Conservation (phyloP, 1,140 invertebrate species). For the Lepidurus couesii region DNA sequence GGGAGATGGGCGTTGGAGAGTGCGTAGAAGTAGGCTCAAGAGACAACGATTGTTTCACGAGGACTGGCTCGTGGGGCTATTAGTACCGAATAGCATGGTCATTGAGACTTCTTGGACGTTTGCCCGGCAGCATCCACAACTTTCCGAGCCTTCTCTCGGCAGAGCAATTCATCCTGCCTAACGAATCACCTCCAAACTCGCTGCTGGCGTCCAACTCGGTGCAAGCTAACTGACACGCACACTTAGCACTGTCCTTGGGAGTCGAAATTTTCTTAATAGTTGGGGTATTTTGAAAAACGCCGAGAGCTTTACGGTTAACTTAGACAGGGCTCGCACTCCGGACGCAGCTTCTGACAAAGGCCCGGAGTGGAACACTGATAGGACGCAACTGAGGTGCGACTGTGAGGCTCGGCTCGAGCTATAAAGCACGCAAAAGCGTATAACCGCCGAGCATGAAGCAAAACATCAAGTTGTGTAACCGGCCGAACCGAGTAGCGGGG, state of each 20-base stretch:
- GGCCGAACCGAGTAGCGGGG: too few relatives aligned
- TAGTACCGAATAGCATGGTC: background rate
- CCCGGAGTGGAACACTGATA: background rate
- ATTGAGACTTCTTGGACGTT: background rate
- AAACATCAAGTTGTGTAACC: background rate
- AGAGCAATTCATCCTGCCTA: background rate
- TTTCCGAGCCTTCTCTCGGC: background rate
- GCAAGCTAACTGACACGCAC: slow-evolving; percentile 1
- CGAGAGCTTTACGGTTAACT: background rate
- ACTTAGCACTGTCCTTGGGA: background rate
- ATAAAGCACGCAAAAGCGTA: background rate
- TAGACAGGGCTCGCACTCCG: background rate
- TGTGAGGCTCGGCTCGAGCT: background rate
- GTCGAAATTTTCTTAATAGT: background rate
- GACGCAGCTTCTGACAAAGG: background rate
- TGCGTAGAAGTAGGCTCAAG: background rate
- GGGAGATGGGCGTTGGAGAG: too few relatives aligned
- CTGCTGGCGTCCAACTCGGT: background rate
- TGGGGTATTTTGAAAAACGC: background rate
- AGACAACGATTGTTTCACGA: background rate
- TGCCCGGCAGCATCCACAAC: background rate
- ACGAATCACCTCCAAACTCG: background rate
- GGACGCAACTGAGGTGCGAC: background rate
- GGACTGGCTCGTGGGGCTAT: slow-evolving; percentile 1
- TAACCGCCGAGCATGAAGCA: background rate